A percentile compares a stretch with the other conserved stretches of the same genome.
Conservation (phyloP, 2,797 vertebrate species). For the Gila robusta region DNA sequence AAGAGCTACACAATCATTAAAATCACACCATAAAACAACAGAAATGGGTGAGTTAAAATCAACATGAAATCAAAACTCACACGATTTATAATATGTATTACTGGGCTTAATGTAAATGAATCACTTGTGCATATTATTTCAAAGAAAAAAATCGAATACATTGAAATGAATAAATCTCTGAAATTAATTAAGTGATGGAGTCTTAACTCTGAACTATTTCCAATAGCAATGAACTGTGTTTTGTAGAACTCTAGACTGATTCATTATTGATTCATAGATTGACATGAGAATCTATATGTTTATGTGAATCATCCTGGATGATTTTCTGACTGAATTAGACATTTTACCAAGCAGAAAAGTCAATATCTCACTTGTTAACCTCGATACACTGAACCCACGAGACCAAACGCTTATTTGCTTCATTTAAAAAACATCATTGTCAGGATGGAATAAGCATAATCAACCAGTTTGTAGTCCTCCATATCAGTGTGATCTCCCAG, state of each 20-base stretch:
- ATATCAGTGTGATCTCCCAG: constrained; percentile 47
- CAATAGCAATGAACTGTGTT: background rate
- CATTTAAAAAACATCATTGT: background rate
- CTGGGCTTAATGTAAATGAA: background rate
- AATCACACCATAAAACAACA: too few relatives aligned
- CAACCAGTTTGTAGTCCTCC: background rate
- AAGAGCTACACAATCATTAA: too few relatives aligned
- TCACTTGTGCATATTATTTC: background rate
- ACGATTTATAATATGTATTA: background rate
- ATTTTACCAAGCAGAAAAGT: background rate
- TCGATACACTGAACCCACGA: background rate
- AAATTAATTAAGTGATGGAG: background rate
- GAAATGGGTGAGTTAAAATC: too few relatives aligned
- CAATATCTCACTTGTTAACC: too few relatives aligned
- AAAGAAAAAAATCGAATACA: background rate
- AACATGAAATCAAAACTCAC: background rate
- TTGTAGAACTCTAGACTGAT: background rate
- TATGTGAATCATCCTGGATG: background rate
- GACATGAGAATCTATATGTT: background rate
- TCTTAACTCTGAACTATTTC: background rate
- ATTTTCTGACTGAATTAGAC: background rate
- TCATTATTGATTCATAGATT: background rate
- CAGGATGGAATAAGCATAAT: background rate
- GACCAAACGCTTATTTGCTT: background rate
- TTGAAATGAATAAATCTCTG: background rate